Percentiles rank a stretch among this genome's conserved stretches.
These are phyloP conservation scores for Arothron firmamentum DNA, from an alignment of 2,113 vertebrate genomes.

Conservation along the genomic window DNA sequence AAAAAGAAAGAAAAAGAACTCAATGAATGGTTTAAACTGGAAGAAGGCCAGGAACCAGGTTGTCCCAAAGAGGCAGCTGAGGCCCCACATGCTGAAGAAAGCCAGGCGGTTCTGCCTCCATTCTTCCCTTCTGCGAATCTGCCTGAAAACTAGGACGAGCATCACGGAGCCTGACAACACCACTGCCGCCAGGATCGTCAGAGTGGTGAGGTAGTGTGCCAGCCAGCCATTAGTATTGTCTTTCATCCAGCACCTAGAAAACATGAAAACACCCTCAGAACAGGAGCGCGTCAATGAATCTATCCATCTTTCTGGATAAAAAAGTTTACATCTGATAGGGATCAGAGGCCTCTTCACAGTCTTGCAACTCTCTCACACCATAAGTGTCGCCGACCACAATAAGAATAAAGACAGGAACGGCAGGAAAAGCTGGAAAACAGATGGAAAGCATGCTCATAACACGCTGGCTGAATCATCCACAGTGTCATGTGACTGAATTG, in stretches of 20 bases:
- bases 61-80: slow-evolving; percentile 74
- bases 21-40: slow-evolving; percentile 46
- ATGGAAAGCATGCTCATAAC: neutral
- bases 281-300: no score
- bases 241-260: slow-evolving; percentile 76
- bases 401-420: slow-evolving; percentile 56
- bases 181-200: slow-evolving; percentile 47
- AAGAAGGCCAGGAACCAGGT: slow-evolving; percentile 72
- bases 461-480: neutral
- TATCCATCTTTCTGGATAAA: no score
- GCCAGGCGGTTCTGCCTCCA: slow-evolving; percentile 63
- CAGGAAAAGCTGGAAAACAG: slow-evolving; percentile 59
- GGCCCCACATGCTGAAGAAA: slow-evolving; percentile 77
- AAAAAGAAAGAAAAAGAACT: slow-evolving; percentile 59
- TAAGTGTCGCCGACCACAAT: slow-evolving; percentile 60
- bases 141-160: slow-evolving; percentile 64
- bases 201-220: slow-evolving; percentile 65
- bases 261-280: slow-evolving; percentile 2
- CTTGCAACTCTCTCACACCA: slow-evolving; percentile 46
- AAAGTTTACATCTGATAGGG: slow-evolving; percentile 68
- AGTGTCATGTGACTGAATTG: neutral
- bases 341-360: slow-evolving; percentile 27
- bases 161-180: slow-evolving; percentile 62
- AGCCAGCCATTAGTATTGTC: slow-evolving; percentile 6
- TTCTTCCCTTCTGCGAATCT: slow-evolving; percentile 60